Base-by-base conservation (phyloP, 2,888 invertebrate genomes). In the Malthinus seriepunctatus region DNA sequence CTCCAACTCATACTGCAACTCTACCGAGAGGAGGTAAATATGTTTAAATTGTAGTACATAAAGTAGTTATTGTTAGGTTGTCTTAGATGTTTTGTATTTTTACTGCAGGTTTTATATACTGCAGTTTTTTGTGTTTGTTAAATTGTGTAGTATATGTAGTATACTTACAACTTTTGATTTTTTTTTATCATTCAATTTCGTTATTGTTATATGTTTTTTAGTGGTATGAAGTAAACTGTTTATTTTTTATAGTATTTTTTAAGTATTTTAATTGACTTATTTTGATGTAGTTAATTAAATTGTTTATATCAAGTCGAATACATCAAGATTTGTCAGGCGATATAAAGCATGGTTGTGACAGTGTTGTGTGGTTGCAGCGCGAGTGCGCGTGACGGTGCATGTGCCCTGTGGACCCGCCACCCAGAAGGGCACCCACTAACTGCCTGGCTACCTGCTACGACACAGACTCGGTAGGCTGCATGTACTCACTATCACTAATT, bases 301-400 rank as follows among this genome's bases (percentile, higher is more conserved):
- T 45, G 15, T 11, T n/a, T 45, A 8, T 45, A 39, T 39, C 39
- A 39, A 9, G 39, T 42, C 34, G 12, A 39, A 68, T 67, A 71
- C 69, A 70, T 71, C 71, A 70, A 67, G 65, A 72, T 71, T 69
- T 72, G 71, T 69, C 51, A 50, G 61, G 62, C 63, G 66, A 62
- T 64, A 65, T 68, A 66, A 65, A 71, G 76, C 76, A 77, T 76
- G 76, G 74, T 70, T 72, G 76, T 77, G 76, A 76, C 73, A 71
- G 73, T 76, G 76, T 78, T 76, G 77, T 76, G 78, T 78, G 88
- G 87, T 91, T 90, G 88, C 91, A 91, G 91, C 90, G 86, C 89
- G 90, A 86, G 90, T 90, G 87, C 89, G 90, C 86, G 88, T 89
- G 86, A 89, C 89, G 86, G 89, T 90, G 88, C 90, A 90, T 90